phyloP scores from a whole-genome alignment of 2,113 vertebrate genomes.

The Philantomba maxwellii region DNA sequence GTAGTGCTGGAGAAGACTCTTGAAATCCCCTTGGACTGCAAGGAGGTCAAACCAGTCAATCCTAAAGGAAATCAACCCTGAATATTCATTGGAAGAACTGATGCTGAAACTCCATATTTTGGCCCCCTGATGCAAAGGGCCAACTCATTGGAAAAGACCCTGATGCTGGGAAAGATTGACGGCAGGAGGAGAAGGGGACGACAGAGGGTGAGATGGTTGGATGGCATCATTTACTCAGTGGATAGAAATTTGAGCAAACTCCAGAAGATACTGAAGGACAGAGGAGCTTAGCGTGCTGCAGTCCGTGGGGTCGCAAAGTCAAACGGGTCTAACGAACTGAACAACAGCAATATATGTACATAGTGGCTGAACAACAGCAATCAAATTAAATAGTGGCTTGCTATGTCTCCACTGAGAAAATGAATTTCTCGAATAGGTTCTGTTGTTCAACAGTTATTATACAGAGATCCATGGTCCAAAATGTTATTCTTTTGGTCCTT shows the following conservation, averaged over 20 bases:
- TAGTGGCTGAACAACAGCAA: not conserved
- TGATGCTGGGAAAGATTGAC: not conserved
- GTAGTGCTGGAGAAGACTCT: not conserved
- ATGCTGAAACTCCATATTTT: not conserved
- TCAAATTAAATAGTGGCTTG: not conserved
- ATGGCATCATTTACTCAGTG: not conserved
- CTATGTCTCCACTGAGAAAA: not conserved
- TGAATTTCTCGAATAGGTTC: not conserved
- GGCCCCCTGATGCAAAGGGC: not conserved
- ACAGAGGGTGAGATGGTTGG: not conserved
- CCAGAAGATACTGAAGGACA: not conserved
- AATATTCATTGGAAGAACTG: not conserved
- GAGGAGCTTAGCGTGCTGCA: not conserved
- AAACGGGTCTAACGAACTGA: not conserved
- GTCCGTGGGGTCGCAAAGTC: not conserved
- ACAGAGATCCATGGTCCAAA: not conserved
- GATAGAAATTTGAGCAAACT: not conserved
- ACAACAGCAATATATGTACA: not conserved
- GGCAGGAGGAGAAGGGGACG: not conserved
- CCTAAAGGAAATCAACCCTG: not conserved
- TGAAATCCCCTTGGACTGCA: not conserved
- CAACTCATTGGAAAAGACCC: not conserved
- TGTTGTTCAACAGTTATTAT: not conserved
- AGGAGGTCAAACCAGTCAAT: not conserved
- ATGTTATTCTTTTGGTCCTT: not conserved